These are phyloP conservation scores for Lepidurus arcticus DNA, from an alignment of 1,140 invertebrate genomes.

Conservation along the genomic window DNA sequence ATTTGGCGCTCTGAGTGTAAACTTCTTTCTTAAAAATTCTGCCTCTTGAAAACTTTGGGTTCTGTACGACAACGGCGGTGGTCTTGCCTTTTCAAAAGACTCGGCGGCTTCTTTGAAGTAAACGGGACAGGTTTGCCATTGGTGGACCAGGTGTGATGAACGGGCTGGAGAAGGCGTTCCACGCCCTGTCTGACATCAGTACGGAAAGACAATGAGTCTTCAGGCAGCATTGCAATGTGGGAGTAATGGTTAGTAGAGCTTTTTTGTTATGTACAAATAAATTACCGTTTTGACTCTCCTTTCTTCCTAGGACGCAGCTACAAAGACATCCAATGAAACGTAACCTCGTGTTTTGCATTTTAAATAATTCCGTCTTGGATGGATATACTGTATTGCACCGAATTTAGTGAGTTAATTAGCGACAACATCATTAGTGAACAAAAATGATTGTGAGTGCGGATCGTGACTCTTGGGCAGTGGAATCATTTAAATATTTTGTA, in stretches of 20 bases:
- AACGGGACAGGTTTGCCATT: slow-evolving; percentile 21
- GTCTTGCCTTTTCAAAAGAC: slow-evolving; percentile 19
- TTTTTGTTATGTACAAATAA: slow-evolving; percentile 2
- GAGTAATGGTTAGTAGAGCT: slow-evolving; percentile 5
- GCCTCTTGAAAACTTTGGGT: not conserved
- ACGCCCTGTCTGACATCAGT: slow-evolving; percentile 12
- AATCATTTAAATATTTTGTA: not conserved
- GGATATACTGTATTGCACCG: not conserved
- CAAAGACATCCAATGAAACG: not conserved
- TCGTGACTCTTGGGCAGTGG: not conserved
- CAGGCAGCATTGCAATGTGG: not conserved
- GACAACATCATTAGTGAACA: not conserved
- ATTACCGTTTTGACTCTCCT: slow-evolving; percentile 15
- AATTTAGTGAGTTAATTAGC: slow-evolving; percentile 15
- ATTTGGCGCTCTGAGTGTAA: not conserved
- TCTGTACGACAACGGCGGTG: not conserved
- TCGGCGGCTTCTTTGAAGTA: slow-evolving; percentile 13
- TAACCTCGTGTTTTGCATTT: slow-evolving; percentile 14
- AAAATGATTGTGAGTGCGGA: not conserved
- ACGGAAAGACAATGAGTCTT: slow-evolving; percentile 6
- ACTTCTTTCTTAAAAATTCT: slow-evolving; percentile 3
- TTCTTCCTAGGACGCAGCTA: not conserved
- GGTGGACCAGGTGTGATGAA: slow-evolving; percentile 17
- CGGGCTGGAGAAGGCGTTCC: slow-evolving; percentile 20
- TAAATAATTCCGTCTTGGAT: not conserved